Percentiles rank a stretch among this genome's conserved stretches.
Evolutionary conservation across 1,140 invertebrate species (phyloP).

Genomic region (Halyomorpha halys): DNA sequence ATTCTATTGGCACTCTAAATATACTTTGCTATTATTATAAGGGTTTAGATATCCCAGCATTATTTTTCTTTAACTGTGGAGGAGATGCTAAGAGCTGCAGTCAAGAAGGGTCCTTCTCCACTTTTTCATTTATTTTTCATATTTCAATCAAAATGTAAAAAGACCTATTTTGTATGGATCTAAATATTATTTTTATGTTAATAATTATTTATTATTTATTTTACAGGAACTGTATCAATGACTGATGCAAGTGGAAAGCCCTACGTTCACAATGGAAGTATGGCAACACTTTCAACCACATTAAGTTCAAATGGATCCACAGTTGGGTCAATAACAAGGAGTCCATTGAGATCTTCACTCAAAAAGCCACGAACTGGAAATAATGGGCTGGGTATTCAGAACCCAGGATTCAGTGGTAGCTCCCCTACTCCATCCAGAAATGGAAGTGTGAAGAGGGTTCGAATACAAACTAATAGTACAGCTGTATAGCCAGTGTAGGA

Average conservation of each 20-base stretch:
- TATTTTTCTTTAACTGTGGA: no score
- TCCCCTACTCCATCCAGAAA: constrained; percentile 69
- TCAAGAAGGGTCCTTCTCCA: no score
- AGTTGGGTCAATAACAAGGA: constrained; percentile 47
- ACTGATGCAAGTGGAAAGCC: constrained; percentile 72
- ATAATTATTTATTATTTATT: background rate
- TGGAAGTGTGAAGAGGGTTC: constrained; percentile 74
- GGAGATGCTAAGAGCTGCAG: no score
- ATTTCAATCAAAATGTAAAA: no score
- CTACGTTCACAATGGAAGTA: constrained; percentile 65
- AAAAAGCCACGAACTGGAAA: constrained; percentile 57
- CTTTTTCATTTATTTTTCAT: no score
- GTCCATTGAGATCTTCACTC: constrained; percentile 65
- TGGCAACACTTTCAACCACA: constrained; percentile 59
- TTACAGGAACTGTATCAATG: constrained; percentile 47
- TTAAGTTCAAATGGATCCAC: constrained; percentile 50
- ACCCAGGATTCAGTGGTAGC: constrained; percentile 68
- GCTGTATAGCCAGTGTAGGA: constrained; percentile 44
- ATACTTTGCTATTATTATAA: no score
- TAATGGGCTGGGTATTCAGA: constrained; percentile 65
- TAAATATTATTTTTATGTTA: background rate
- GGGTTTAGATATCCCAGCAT: no score
- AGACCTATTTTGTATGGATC: background rate
- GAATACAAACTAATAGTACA: constrained; percentile 78
- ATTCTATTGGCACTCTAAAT: no score